Conservation (phyloP, 1,140 invertebrate genomes). For the Acromyrmex charruanus region DNA sequence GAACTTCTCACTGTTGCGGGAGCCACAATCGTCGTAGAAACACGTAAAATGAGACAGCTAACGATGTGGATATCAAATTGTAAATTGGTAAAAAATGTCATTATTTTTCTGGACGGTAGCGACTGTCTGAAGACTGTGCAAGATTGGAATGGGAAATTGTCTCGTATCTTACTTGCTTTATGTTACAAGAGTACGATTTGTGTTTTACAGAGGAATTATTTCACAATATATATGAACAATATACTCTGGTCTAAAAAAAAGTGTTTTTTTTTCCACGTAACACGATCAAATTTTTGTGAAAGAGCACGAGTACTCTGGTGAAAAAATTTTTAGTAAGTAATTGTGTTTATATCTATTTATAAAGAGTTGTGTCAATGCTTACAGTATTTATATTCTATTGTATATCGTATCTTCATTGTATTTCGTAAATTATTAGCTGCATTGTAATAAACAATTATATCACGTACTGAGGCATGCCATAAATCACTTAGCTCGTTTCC, state of each 20-base stretch:
- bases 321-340: too few species aligned
- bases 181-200: background rate
- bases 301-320: background rate
- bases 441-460: slow-evolving; percentile 42
- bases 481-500: slow-evolving; percentile 29
- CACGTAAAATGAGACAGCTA: slow-evolving; percentile 6
- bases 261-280: too few species aligned
- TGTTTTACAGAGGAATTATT: slow-evolving; percentile 12
- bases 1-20: slow-evolving; percentile 46
- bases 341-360: too few species aligned
- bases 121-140: background rate
- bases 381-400: too few species aligned
- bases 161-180: slow-evolving; percentile 2
- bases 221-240: background rate
- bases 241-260: background rate
- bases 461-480: background rate
- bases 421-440: slow-evolving; percentile 42
- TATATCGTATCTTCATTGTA: slow-evolving; percentile 24
- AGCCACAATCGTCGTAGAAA: background rate
- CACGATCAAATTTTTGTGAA: background rate
- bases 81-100: background rate
- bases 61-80: slow-evolving; percentile 20
- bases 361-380: too few species aligned
- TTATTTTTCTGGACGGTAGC: background rate
- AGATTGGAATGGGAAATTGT: slow-evolving; percentile 1